These are phyloP conservation scores for Isichthys henryi DNA, from an alignment of 2,113 vertebrate species.

Conservation along the genomic window DNA sequence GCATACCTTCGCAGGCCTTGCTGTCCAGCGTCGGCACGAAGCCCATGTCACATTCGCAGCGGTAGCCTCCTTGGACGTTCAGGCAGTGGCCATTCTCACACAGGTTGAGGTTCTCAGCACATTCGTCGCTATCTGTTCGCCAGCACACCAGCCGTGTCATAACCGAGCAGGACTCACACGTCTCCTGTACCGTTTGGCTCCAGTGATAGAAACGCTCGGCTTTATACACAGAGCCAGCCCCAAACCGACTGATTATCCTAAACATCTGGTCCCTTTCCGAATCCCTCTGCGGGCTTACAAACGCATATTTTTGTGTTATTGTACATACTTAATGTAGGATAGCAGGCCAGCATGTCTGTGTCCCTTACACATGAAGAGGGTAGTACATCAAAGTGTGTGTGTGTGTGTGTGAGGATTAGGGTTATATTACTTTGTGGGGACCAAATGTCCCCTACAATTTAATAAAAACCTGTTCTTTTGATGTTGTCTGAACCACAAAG, in stretches of 20 bases:
- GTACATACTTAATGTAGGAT: neutral
- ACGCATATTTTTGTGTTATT: neutral
- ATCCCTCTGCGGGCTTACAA: neutral
- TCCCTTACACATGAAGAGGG: neutral
- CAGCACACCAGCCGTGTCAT: neutral
- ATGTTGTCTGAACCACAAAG: no score
- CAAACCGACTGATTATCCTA: neutral
- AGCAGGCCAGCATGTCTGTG: neutral
- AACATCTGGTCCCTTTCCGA: neutral
- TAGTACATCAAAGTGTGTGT: neutral
- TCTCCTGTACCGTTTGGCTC: neutral
- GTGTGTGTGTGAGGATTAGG: neutral
- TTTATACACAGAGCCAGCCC: neutral
- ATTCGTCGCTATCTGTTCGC: constrained; percentile 83
- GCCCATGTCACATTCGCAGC: constrained; percentile 97
- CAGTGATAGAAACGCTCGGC: neutral
- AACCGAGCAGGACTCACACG: neutral
- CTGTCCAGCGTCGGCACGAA: constrained; percentile 80
- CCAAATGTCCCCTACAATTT: no score
- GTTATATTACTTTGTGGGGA: no score
- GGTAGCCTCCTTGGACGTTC: constrained; percentile 82
- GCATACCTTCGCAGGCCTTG: constrained; percentile 87
- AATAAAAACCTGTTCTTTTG: no score
- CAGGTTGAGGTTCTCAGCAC: constrained; percentile 85
- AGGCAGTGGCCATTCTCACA: constrained; percentile 94